These are phyloP conservation scores for Hydropotes inermis DNA, from an alignment of 2,113 vertebrate species.

Conservation along the genomic window DNA sequence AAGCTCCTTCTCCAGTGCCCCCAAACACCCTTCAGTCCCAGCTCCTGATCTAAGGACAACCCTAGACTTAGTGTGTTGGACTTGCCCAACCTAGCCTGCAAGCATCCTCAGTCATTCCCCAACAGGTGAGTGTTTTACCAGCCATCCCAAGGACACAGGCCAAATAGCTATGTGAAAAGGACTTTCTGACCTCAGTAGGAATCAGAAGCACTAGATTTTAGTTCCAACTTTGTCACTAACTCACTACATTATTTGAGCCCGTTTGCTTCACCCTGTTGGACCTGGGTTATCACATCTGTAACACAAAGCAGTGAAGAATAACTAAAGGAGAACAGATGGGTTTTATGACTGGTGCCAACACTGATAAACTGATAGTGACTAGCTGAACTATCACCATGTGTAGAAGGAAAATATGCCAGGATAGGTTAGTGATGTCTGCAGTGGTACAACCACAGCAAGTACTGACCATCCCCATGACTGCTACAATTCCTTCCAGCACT, in stretches of 20 bases:
- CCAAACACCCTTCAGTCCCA: neutral
- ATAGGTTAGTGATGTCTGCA: neutral
- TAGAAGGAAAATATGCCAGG: neutral
- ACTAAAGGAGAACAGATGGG: neutral
- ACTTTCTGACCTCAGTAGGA: neutral
- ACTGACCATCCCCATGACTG: neutral
- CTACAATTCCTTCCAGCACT: neutral
- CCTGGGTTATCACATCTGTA: neutral
- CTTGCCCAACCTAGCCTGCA: neutral
- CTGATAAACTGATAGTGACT: neutral
- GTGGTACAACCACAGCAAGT: neutral
- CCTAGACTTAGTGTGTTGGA: neutral
- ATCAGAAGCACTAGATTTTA: neutral
- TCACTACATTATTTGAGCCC: neutral
- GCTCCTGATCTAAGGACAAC: neutral
- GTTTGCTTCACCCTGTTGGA: neutral
- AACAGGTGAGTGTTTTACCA: neutral
- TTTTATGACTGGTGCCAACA: neutral
- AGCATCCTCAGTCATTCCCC: neutral
- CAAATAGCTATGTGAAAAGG: neutral
- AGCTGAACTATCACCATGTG: neutral
- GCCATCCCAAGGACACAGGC: neutral
- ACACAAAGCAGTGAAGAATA: neutral
- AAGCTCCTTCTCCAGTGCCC: neutral
- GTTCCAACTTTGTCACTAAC: neutral